Evolutionary conservation across 2,888 invertebrate genomes (phyloP), one percentile per base, ranked within the genome.

Genomic region (Serripes groenlandicus): DNA sequence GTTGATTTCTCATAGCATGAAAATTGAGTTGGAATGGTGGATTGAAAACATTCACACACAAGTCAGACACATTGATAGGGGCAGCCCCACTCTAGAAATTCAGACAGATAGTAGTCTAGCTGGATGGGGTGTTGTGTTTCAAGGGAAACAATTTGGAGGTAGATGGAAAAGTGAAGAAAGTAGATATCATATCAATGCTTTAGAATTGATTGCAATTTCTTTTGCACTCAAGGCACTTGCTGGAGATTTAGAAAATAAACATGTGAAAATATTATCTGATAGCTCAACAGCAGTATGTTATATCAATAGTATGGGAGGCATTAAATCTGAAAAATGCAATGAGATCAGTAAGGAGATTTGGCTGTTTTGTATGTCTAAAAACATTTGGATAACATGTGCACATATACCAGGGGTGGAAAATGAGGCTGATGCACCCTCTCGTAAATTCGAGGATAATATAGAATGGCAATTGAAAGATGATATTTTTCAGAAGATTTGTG

Each of bases 171-270:
- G 21, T 35, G 11, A 7, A 49, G 83, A 86, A 58, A 56, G 34
- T 21, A n/a, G n/a, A 26, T 60, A 60, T 21, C 81, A 85, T 56
- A 88, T 85, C 4, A 88, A 86, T 78, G 66, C 54, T 15, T 56
- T 80, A n/a, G 87, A 87, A 75, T n/a, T 85, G 7, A 18, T 21
- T 30, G 85, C 83, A 21, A 52, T 75, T 28, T 42, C 69, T 23
- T 82, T 86, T 66, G 78, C 78, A 3, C 4, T 83, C 7, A 37
- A 82, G 42, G 23, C 79, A 52, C 70, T 88, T 7, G 42, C 18
- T 30, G 42, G 62, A 1, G 66, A 69, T 49, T 4, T 70, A 5
- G 18, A 2, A 42, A 64, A 77, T 42, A 66, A 49, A 32, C 84
- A 87, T 76, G 42, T 85, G 11, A 52, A 42, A 34, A 26, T 85